These are phyloP conservation scores for Strigamia transsilvanica DNA, from an alignment of 2,888 invertebrate species.

Conservation along the genomic window DNA sequence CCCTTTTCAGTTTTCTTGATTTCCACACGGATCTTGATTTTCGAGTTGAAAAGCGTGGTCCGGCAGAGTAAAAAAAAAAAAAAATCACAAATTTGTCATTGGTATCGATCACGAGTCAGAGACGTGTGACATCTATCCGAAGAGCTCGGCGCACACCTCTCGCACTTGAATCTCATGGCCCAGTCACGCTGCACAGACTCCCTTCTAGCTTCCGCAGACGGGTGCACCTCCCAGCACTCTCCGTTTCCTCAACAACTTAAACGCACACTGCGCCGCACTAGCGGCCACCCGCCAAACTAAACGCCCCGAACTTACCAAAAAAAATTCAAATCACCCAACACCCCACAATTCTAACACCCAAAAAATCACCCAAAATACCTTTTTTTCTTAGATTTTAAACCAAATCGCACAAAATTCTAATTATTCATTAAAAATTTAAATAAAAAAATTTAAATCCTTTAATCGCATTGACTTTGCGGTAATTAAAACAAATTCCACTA, in stretches of 20 bases:
- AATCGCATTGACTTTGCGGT: not conserved
- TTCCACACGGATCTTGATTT: not conserved
- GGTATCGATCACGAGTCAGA: conserved; percentile 9
- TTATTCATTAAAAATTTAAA: not conserved
- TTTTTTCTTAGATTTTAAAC: not conserved
- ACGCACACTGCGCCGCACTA: conserved; percentile 7
- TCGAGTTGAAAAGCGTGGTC: not conserved
- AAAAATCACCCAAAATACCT: no score
- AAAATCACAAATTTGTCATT: conserved; percentile 43
- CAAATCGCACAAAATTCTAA: not conserved
- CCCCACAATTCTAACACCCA: no score
- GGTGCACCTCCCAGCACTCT: not conserved
- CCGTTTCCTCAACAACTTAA: not conserved
- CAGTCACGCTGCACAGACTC: conserved; percentile 49
- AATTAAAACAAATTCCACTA: not conserved
- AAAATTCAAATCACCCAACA: not conserved
- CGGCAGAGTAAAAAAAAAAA: not conserved
- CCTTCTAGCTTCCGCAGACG: conserved; percentile 46
- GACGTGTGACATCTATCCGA: conserved; percentile 43
- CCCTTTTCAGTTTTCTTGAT: not conserved
- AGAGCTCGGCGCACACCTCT: conserved; percentile 48
- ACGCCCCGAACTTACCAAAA: not conserved
- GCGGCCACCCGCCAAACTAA: not conserved
- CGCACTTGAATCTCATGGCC: conserved; percentile 48
- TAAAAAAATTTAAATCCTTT: not conserved